Conservation (phyloP, 2,888 invertebrate genomes). For the Uropetala carovei region DNA sequence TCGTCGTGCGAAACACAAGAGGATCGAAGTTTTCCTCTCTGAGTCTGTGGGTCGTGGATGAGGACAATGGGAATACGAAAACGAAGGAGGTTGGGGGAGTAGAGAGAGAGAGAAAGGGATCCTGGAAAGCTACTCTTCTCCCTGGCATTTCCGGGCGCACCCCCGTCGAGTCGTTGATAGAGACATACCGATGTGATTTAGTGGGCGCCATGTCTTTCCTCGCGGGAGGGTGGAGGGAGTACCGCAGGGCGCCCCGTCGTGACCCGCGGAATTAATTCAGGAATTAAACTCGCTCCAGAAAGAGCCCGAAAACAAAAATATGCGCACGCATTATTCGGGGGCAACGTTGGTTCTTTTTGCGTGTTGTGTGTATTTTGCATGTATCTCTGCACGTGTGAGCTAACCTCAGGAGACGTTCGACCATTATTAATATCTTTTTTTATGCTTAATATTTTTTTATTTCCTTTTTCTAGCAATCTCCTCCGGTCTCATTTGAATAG, state of each 20-base stretch:
- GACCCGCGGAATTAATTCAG: constrained; percentile 55
- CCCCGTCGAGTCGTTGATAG: constrained; percentile 48
- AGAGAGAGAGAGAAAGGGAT: not conserved
- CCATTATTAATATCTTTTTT: constrained; percentile 54
- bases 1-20: not conserved
- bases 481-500: constrained; percentile 17
- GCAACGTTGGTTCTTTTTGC: not conserved
- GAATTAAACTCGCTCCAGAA: constrained; percentile 39
- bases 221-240: constrained; percentile 23
- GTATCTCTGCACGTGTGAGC: not conserved
- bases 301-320: constrained; percentile 43
- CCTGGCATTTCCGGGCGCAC: constrained; percentile 53
- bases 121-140: constrained; percentile 16
- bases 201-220: constrained; percentile 60
- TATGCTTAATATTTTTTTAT: not conserved
- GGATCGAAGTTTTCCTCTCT: not conserved
- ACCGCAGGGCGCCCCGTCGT: constrained; percentile 29
- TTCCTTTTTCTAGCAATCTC: not conserved
- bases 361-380: not conserved
- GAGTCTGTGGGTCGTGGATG: not conserved
- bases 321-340: constrained; percentile 30
- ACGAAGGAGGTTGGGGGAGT: not conserved
- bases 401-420: not conserved
- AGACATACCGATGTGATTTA: constrained; percentile 60
- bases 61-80: not conserved